These are phyloP conservation scores for Xyrauchen texanus DNA, from an alignment of 2,113 vertebrate species.

Conservation along the genomic window DNA sequence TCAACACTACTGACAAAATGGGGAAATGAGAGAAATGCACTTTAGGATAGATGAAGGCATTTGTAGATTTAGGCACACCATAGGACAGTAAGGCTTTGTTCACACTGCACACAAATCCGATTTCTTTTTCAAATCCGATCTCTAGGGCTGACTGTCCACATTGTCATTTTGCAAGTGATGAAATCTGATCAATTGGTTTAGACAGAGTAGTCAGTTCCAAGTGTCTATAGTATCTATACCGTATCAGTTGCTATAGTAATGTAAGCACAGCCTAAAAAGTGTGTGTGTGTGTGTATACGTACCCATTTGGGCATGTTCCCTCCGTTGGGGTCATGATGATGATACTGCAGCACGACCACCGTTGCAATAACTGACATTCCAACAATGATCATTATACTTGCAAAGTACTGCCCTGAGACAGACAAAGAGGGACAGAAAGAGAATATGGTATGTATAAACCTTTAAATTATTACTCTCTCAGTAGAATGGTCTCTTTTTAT, in stretches of 20 bases:
- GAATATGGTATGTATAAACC: conserved; percentile 47
- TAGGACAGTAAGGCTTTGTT: too few relatives aligned
- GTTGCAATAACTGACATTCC: conserved; percentile 82
- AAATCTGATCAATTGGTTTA: too few relatives aligned
- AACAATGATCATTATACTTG: conserved; percentile 83
- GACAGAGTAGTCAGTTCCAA: too few relatives aligned
- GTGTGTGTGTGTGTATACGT: conserved; percentile 43
- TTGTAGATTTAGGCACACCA: not conserved
- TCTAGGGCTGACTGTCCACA: too few relatives aligned
- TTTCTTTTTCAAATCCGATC: too few relatives aligned
- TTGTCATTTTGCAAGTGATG: too few relatives aligned
- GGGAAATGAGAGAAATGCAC: not conserved
- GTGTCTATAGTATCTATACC: too few relatives aligned
- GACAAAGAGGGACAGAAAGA: conserved; percentile 10
- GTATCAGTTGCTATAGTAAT: too few relatives aligned
- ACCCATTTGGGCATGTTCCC: conserved; percentile 83
- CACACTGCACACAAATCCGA: too few relatives aligned
- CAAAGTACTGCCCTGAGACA: conserved; percentile 79
- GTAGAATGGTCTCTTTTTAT: conserved; percentile 67
- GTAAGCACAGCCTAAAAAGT: not conserved
- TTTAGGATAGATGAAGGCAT: not conserved
- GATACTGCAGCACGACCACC: conserved; percentile 80
- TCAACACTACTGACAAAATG: not conserved
- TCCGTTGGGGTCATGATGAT: conserved; percentile 80
- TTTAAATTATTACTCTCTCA: conserved; percentile 15